Evolutionary conservation across 2,888 invertebrate genomes (phyloP), one percentile per base, ranked within the genome.

Genomic region (Drosophila heteroneura): DNA sequence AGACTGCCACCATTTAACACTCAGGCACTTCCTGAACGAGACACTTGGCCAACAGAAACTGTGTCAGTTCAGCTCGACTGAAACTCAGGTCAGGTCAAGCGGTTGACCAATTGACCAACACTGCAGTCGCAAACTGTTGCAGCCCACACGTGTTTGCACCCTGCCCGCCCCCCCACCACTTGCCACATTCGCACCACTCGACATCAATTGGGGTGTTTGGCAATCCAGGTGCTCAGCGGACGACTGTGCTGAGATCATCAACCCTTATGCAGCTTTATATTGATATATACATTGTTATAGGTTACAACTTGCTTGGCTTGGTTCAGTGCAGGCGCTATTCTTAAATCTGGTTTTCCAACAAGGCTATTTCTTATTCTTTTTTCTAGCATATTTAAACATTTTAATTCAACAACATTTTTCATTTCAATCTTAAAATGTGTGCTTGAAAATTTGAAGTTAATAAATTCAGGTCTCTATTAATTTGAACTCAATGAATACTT

Each of bases 21-120:
- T 52, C 61, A 44, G 26, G 26, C 66, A 57, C 70, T 79, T 74
- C 66, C 75, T 65, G 63, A 49, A 37, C 47, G 22, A n/a, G 47
- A 28, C 22, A 52, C 41, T 14, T 26, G 33, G 35, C 33, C 32
- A 28, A 12, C 22, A 54, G 52, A 65, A 79, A 79, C 41, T 67
- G 59, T 78, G 80, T 75, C 75, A 76, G 52, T 53, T 57, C 16
- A 53, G 35, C 39, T 39, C 39, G 57, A 30, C 14, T 57, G 39
- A 16, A 39, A 41, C 54, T 52, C 26, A 47, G 64, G 54, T 52
- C 76, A 65, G 81, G 81, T 80, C 78, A 80, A 76, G 71, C 53
- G 62, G 52, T 39, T 75, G 78, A 62, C 71, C 80, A 79, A 44
- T 59, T n/a, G 67, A 28, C 53, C 12, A 47, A 49, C 54, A 52